Evolutionary conservation across 2,113 vertebrate species (phyloP), one percentile per base, ranked within the genome.

Genomic region (Solea senegalensis): DNA sequence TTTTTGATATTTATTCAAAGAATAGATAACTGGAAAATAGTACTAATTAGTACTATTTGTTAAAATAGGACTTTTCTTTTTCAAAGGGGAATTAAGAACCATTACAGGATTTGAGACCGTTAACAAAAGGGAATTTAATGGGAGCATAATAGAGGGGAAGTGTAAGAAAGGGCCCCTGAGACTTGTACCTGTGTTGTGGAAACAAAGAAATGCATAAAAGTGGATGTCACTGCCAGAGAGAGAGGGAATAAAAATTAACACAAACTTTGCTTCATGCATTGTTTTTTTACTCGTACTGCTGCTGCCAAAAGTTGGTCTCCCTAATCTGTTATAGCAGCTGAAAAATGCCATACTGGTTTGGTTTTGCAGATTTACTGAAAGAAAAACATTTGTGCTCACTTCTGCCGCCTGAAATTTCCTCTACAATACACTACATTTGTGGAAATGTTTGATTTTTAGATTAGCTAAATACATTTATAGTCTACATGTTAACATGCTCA

Each of bases 171-270:
- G 34, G 41, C 28, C 34, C 56, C 45, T 27, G 69, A 80, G 63
- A 73, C 68, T 0, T 65, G 62, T 46, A 44, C 53, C n/a, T 46
- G 28, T 84, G 79, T 76, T 81, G 71, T 76, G 78, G 72, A 81
- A 84, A 83, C 69, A 82, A 50, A 80, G 41, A 44, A 62, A 63
- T 68, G 53, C 26, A 79, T 68, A 48, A 48, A 21, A 52, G 41
- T 53, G 51, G 46, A 61, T 57, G 69, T 65, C 41, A 13, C 53
- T 39, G 41, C 44, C 55, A 2, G 34, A 71, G 57, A 66, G 7
- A 40, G 14, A 69, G 44, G 26, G 46, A 34, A 21, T 21, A 1
- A 21, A 54, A 46, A 66, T 27, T 51, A 9, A 65, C 8, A 49
- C 15, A 68, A 63, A 55, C 50, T 14, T 16, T 2, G 15, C 15